A percentile compares a stretch with the other conserved stretches of the same genome.
phyloP scores from a whole-genome alignment of 2,797 vertebrate species.

The Petrocephalus schoutedeni region DNA sequence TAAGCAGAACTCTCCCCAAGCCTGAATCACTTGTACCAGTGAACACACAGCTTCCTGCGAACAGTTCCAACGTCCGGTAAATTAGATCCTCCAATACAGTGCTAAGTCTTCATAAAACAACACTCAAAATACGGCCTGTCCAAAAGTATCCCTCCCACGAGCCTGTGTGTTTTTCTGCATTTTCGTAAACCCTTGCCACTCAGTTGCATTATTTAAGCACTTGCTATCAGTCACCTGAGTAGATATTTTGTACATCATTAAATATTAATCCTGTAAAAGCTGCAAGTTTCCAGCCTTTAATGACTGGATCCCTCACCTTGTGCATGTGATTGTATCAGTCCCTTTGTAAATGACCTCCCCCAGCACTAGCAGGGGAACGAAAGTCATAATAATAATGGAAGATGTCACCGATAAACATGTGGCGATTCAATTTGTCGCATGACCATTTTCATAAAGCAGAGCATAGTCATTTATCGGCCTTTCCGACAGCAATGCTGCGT shows the following conservation, averaged over 20 bases:
- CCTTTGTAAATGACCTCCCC: background rate
- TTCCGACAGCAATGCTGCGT: background rate
- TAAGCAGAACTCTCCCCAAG: constrained; percentile 75
- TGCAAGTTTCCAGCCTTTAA: background rate
- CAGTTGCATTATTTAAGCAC: background rate
- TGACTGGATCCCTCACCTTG: background rate
- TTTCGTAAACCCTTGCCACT: background rate
- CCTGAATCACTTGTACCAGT: constrained; percentile 84
- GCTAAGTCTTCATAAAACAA: constrained; percentile 69
- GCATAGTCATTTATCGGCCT: background rate
- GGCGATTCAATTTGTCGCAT: background rate
- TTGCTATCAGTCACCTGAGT: too few relatives aligned
- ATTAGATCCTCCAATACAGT: constrained; percentile 67
- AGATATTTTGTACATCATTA: background rate
- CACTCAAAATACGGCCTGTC: constrained; percentile 62
- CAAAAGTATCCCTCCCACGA: background rate
- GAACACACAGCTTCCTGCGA: constrained; percentile 92
- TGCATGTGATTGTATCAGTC: background rate
- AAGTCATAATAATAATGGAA: background rate
- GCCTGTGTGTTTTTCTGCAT: background rate
- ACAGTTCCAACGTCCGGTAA: constrained; percentile 72
- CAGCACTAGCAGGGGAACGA: background rate
- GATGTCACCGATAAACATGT: background rate
- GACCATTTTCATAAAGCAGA: background rate
- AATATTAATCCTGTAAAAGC: background rate